These are phyloP conservation scores for Reinhardtius hippoglossoides DNA, from an alignment of 2,113 vertebrate species.

Conservation along the genomic window DNA sequence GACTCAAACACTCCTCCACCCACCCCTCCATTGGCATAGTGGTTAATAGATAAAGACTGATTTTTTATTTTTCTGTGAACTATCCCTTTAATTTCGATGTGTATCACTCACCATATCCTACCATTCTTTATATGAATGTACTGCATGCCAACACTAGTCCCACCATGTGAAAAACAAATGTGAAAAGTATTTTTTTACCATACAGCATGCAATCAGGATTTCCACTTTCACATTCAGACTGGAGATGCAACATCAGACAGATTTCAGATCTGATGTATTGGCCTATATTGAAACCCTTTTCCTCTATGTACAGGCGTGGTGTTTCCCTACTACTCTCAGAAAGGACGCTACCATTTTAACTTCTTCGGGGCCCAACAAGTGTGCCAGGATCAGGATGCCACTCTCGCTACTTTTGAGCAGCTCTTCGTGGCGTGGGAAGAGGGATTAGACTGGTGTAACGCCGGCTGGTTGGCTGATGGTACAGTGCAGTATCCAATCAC, in stretches of 20 bases:
- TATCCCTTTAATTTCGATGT: no score
- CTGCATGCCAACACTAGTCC: not conserved
- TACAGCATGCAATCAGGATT: not conserved
- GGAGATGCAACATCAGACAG: not conserved
- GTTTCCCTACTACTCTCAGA: constrained; percentile 89
- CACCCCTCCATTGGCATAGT: no score
- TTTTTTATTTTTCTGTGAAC: no score
- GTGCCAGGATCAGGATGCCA: constrained; percentile 87
- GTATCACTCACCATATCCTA: not conserved
- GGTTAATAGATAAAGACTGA: no score
- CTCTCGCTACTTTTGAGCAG: constrained; percentile 90
- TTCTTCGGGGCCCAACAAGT: constrained; percentile 85
- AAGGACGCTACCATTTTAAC: constrained; percentile 89
- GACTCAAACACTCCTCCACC: no score
- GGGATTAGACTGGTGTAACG: constrained; percentile 89
- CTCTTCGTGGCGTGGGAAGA: constrained; percentile 89
- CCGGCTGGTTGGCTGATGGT: constrained; percentile 93
- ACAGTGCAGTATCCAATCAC: constrained; percentile 91
- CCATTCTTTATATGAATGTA: not conserved
- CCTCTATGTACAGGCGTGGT: constrained; percentile 85
- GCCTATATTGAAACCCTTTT: not conserved
- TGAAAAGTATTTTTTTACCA: not conserved
- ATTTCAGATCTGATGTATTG: not conserved
- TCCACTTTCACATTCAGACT: not conserved
- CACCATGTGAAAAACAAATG: not conserved